phyloP scores from a whole-genome alignment of 2,113 vertebrate species.

The Nymphicus hollandicus region DNA sequence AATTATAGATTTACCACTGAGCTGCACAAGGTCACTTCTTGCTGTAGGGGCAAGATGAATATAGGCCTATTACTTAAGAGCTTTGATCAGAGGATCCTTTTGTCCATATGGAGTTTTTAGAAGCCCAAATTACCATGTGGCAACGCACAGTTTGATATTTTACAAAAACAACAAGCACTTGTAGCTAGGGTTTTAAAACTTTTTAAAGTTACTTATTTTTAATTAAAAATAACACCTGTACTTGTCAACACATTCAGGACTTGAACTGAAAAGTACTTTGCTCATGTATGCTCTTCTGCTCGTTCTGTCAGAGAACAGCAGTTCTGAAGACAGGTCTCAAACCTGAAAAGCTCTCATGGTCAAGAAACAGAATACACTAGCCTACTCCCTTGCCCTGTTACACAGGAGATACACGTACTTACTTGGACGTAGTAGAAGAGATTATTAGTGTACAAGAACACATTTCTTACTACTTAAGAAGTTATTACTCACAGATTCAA shows the following conservation, averaged over 20 bases:
- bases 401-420: neutral
- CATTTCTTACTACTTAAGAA: neutral
- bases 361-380: neutral
- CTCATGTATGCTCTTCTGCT: neutral
- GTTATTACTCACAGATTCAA: conserved; percentile 88
- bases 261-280: neutral
- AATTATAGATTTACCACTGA: neutral
- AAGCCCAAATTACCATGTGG: neutral
- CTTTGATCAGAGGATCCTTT: neutral
- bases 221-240: neutral
- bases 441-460: neutral
- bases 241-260: neutral
- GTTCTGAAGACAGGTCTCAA: neutral
- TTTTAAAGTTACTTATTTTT: neutral
- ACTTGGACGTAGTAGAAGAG: neutral
- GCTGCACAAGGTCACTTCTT: neutral
- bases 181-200: neutral
- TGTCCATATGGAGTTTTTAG: neutral
- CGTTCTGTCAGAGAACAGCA: neutral
- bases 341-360: neutral
- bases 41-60: neutral
- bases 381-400: fast-evolving
- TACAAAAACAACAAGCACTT: neutral
- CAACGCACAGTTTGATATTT: neutral
- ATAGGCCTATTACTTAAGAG: neutral